Conservation (phyloP, 2,888 invertebrate genomes). For the Nymphalis urticae region DNA sequence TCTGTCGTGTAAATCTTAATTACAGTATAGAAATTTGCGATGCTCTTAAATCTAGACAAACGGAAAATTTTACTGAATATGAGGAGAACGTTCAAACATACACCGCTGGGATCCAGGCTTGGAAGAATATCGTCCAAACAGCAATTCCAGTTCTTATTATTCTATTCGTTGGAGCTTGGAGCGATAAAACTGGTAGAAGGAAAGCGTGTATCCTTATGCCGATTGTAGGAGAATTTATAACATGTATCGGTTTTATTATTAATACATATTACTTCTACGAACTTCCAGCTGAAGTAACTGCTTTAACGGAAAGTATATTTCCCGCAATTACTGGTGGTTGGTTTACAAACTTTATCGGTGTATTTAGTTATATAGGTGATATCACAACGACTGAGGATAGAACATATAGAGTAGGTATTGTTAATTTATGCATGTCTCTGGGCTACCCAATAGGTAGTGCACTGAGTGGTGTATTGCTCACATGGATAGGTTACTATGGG, state of each 20-base stretch:
- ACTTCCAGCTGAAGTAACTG: slow-evolving; percentile 89
- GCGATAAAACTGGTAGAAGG: slow-evolving; percentile 85
- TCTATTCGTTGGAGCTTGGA: slow-evolving; percentile 91
- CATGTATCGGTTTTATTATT: slow-evolving; percentile 88
- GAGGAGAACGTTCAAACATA: slow-evolving; percentile 85
- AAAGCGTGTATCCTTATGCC: slow-evolving; percentile 92
- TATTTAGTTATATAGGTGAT: slow-evolving; percentile 93
- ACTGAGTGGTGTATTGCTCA: slow-evolving; percentile 88
- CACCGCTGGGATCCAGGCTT: slow-evolving; percentile 89
- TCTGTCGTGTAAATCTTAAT: slow-evolving; percentile 89
- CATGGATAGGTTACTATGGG: slow-evolving; percentile 89
- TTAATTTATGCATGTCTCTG: slow-evolving; percentile 92
- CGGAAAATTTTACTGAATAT: slow-evolving; percentile 80
- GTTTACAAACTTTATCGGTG: slow-evolving; percentile 93
- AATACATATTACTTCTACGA: slow-evolving; percentile 90
- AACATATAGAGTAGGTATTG: slow-evolving; percentile 91
- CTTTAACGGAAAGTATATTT: slow-evolving; percentile 88
- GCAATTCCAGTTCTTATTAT: slow-evolving; percentile 90
- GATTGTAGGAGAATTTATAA: slow-evolving; percentile 89
- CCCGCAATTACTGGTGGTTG: slow-evolving; percentile 92
- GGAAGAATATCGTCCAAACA: slow-evolving; percentile 92
- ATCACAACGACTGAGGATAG: slow-evolving; percentile 90
- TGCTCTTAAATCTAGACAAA: slow-evolving; percentile 87
- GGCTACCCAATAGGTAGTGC: slow-evolving; percentile 94
- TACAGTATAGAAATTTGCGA: slow-evolving; percentile 87